Base-by-base conservation (phyloP, 2,888 invertebrate species). In the Agrilus biguttatus region DNA sequence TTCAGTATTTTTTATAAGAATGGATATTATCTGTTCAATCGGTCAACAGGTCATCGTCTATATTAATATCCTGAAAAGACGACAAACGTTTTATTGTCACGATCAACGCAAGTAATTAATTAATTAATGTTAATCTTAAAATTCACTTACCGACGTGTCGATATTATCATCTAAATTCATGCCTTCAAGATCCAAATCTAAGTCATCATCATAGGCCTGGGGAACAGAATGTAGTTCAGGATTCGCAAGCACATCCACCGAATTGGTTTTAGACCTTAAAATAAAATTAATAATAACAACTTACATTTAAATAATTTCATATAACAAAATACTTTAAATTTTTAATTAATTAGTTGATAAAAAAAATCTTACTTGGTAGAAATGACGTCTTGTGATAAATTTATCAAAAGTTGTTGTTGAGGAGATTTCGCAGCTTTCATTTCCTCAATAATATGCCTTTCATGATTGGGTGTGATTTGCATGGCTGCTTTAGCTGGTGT, bases 121-220 rank as follows among this genome's bases (percentile, higher is more conserved):
- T 7, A 39, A 21, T 39, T 12, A 39, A 39, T 14, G 32, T 8
- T 14, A 32, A 14, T 35, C 37, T 40, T 12, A 28, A 42, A 39
- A 43, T 36, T 23, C 40, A 66, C 70, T 72, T 65, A 80, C 84
- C 62, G 75, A 77, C 43, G 78, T 77, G 61, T 86, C 86, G 50
- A 85, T 80, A 58, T 75, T 77, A 49, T 84, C 84, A 61, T 90
- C 89, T 23, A 92, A 67, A 51, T 78, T 79, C 52, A 88, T 75
- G 51, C 81, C 83, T 51, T 89, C 88, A 41, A 91, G 74, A 63
- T 91, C 91, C 39, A 84, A 66, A 59, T 91, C 90, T 35, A 90
- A 66, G 56, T 91, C 90, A 47, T 78, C 78, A 42, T 64, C 63
- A 42, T 64, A 56, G 17, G 40, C 45, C 41, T 43, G 36, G 35